Conservation (phyloP, 2,888 invertebrate genomes). For the Microplitis deprimator region DNA sequence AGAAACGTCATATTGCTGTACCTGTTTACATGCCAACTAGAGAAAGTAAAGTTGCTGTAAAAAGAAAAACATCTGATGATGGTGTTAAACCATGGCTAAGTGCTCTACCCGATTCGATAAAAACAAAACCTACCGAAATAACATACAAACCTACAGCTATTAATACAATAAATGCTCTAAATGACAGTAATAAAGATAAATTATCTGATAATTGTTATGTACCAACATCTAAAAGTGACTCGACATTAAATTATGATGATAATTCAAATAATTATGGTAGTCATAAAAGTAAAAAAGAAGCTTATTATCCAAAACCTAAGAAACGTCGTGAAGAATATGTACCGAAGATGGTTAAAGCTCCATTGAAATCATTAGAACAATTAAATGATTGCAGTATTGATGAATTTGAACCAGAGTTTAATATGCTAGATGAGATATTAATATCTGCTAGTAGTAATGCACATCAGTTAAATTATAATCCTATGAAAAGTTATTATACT, state of each 20-base stretch:
- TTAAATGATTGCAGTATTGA: slow-evolving; percentile 65
- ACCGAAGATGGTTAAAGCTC: slow-evolving; percentile 66
- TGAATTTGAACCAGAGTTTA: slow-evolving; percentile 68
- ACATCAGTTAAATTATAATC: slow-evolving; percentile 46
- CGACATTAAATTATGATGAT: slow-evolving; percentile 58
- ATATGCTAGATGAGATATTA: slow-evolving; percentile 71
- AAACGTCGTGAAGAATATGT: slow-evolving; percentile 68
- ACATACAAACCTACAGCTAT: slow-evolving; percentile 67
- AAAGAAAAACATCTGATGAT: slow-evolving; percentile 66
- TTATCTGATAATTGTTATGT: slow-evolving; percentile 57
- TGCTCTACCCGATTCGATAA: slow-evolving; percentile 54
- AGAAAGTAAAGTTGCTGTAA: slow-evolving; percentile 64
- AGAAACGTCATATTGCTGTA: slow-evolving; percentile 69
- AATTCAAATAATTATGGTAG: slow-evolving; percentile 60
- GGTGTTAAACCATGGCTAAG: slow-evolving; percentile 59
- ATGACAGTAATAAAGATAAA: slow-evolving; percentile 48
- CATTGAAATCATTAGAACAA: slow-evolving; percentile 58
- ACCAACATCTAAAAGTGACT: slow-evolving; percentile 62
- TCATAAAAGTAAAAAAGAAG: slow-evolving; percentile 60
- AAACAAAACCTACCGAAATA: slow-evolving; percentile 53
- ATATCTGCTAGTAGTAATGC: slow-evolving; percentile 47
- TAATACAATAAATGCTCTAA: slow-evolving; percentile 29
- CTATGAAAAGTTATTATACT: slow-evolving; percentile 57
- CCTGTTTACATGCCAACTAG: slow-evolving; percentile 65
- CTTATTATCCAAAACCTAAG: slow-evolving; percentile 65